phyloP scores from a whole-genome alignment of 2,797 vertebrate species.

The Syndactyla subalaris region DNA sequence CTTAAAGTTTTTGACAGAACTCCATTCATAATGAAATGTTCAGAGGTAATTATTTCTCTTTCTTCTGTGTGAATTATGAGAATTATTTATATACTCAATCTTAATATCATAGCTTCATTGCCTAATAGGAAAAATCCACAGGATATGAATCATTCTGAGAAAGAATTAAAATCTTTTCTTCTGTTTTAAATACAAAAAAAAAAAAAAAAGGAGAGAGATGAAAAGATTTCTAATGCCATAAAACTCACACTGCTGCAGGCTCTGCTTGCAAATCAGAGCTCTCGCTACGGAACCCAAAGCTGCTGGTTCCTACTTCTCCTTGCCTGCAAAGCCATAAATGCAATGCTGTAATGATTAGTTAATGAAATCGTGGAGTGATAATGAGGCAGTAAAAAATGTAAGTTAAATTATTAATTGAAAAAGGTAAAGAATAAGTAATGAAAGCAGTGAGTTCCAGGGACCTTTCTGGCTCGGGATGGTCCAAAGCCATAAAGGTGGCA shows the following conservation, averaged over 20 bases:
- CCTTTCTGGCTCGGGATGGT: constrained; percentile 58
- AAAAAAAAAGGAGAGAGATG: constrained; percentile 1
- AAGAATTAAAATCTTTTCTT: constrained; percentile 69
- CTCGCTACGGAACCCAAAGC: constrained; percentile 8
- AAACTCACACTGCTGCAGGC: constrained; percentile 70
- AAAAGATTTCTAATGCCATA: constrained; percentile 77
- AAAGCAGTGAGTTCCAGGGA: constrained; percentile 54
- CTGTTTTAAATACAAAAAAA: constrained; percentile 63
- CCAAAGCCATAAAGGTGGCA: constrained; percentile 76
- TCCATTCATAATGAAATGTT: constrained; percentile 77
- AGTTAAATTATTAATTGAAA: constrained; percentile 84
- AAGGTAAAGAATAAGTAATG: constrained; percentile 77
- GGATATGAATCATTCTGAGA: constrained; percentile 74
- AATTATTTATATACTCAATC: constrained; percentile 78
- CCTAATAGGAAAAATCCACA: constrained; percentile 75
- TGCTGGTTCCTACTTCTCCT: constrained; percentile 20
- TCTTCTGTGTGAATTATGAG: constrained; percentile 73
- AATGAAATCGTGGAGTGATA: constrained; percentile 73
- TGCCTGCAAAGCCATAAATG: constrained; percentile 76
- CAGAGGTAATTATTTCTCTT: constrained; percentile 77
- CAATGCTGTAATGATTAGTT: constrained; percentile 76
- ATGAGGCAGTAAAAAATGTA: constrained; percentile 75
- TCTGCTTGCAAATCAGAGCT: constrained; percentile 64
- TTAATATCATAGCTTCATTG: constrained; percentile 74
- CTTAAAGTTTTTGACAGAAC: constrained; percentile 71